These are phyloP conservation scores for Automeris io DNA, from an alignment of 2,888 invertebrate species.

Conservation along the genomic window DNA sequence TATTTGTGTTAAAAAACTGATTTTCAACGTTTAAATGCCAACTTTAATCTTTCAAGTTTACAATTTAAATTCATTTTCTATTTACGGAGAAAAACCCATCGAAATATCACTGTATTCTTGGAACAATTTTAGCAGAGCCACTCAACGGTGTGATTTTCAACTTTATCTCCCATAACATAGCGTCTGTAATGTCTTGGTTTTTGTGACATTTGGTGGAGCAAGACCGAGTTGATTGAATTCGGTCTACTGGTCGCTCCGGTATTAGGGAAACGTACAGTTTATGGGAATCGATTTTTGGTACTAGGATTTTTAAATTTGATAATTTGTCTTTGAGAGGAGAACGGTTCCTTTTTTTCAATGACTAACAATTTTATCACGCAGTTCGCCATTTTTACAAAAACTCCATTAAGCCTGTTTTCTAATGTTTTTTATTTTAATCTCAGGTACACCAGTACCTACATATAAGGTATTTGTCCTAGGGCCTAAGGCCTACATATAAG, in stretches of 20 bases:
- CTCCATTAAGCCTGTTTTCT: too few relatives aligned
- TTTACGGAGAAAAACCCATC: slow-evolving; percentile 8
- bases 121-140: slow-evolving; percentile 11
- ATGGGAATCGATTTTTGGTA: slow-evolving; percentile 16
- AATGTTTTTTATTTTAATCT: too few relatives aligned
- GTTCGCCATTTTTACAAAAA: too few relatives aligned
- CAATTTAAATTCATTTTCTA: slow-evolving; percentile 8
- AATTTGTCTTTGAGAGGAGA: background rate
- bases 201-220: slow-evolving; percentile 4
- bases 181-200: slow-evolving; percentile 2
- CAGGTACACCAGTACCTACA: too few relatives aligned
- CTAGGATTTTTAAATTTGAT: slow-evolving; percentile 1
- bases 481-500: too few relatives aligned
- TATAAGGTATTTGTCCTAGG: too few relatives aligned
- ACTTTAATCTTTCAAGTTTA: slow-evolving; percentile 10
- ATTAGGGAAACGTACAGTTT: slow-evolving; percentile 14
- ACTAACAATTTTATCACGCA: too few relatives aligned
- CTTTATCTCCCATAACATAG: slow-evolving; percentile 9
- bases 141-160: slow-evolving; percentile 8
- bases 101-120: slow-evolving; percentile 15
- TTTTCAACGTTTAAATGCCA: slow-evolving; percentile 8
- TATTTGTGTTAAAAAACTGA: too few relatives aligned
- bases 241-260: slow-evolving; percentile 12
- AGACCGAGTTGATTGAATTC: slow-evolving; percentile 16
- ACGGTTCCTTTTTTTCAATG: too few relatives aligned